Evolutionary conservation across 2,888 invertebrate genomes (phyloP), one percentile per base, ranked within the genome.

Genomic region (Digitonthophagus gazella): DNA sequence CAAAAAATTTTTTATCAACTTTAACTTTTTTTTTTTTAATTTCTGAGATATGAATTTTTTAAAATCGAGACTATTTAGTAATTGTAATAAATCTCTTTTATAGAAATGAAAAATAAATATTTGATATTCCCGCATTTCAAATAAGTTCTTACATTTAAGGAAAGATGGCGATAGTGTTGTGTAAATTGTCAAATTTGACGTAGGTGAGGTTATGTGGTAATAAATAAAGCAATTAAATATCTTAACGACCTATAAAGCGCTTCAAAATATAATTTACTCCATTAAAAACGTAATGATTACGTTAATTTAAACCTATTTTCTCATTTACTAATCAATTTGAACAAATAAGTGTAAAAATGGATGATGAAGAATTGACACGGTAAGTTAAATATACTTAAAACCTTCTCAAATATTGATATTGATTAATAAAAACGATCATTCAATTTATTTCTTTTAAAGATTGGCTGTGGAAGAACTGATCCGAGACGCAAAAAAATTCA

Each of bases 311-410:
- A n/a, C n/a, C n/a, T n/a, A n/a, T n/a, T n/a, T n/a, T n/a, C n/a
- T n/a, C n/a, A n/a, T n/a, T n/a, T n/a, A n/a, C n/a, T n/a, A n/a
- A 57, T 57, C 6, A 15, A 61, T 58, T 58, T 58, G 8, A 3
- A 2, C 1, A 18, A 58, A 14, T 15, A 14, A 2, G 1, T 0
- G 22, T 56, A 15, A 70, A 70, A 14, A 68, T 70, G 70, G 65
- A 70, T 15, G 70, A 70, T 66, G 67, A 67, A 20, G 70, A 70
- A 57, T 63, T 70, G 44, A 70, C 70, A 16, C 65, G 70, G 70
- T 70, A 66, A 58, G 20, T n/a, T n/a, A n/a, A n/a, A n/a, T n/a
- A n/a, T n/a, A 44, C 11, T 16, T 58, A 54, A 28, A 19, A 57
- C 22, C 3, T 19, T 14, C 15, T 19, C 16, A 3, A 18, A 61